phyloP scores from a whole-genome alignment of 2,113 vertebrate species.

The Variabilichromis moorii region DNA sequence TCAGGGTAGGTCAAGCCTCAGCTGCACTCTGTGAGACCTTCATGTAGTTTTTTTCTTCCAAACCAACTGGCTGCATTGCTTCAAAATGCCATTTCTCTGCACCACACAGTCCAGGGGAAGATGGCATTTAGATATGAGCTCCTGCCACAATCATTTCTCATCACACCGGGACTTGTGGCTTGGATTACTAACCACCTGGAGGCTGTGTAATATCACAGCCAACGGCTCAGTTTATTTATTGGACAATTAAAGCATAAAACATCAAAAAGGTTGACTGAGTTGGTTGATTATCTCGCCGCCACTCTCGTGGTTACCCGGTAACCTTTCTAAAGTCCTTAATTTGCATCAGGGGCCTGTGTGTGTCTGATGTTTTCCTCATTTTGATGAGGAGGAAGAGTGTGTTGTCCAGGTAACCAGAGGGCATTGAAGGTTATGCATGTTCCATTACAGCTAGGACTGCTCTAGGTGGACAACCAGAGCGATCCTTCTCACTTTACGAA shows the following conservation, averaged over 20 bases:
- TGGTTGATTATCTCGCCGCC: not conserved
- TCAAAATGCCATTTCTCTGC: not conserved
- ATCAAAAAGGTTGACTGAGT: slow-evolving; percentile 9
- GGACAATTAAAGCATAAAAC: not conserved
- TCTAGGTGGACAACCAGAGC: not conserved
- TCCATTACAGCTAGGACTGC: slow-evolving; percentile 36
- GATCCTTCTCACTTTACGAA: slow-evolving; percentile 1
- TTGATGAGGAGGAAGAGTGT: not conserved
- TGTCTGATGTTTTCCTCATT: slow-evolving; percentile 6
- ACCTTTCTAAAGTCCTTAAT: slow-evolving; percentile 35
- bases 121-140: not conserved
- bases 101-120: not conserved
- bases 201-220: not conserved
- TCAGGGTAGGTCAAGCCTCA: not conserved
- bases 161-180: not conserved
- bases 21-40: not conserved
- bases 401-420: slow-evolving; percentile 65
- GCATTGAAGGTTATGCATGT: slow-evolving; percentile 55
- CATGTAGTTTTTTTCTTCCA: not conserved
- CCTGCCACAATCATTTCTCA: not conserved
- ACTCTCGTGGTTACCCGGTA: slow-evolving; percentile 34
- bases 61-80: not conserved
- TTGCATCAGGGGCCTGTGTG: slow-evolving; percentile 28
- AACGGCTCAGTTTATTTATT: not conserved
- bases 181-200: not conserved